Evolutionary conservation across 2,888 invertebrate genomes (phyloP), one percentile per base, ranked within the genome.

Genomic region (Thymelicus acteon): DNA sequence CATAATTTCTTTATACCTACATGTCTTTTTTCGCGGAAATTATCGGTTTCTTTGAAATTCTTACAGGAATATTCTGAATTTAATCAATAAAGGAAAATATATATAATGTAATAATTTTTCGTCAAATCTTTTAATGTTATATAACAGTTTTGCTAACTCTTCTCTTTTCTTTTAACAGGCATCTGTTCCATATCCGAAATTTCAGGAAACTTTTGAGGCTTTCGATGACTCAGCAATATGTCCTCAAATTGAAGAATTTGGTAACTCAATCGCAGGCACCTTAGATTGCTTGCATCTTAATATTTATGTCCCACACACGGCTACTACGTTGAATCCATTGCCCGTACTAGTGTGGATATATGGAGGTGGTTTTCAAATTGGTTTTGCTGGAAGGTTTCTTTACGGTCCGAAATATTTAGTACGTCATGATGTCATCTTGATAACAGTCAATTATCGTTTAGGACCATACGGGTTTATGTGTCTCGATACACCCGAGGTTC

Each of bases 261-360:
- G 88, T 83, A 76, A 67, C 5, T 48, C 65, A 13, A 54, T 64
- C 8, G 49, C 64, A 82, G 80, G 94, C 82, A 47, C 84, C 31
- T 86, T 92, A 70, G 93, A 95, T 76, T 96, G 96, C 73, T 87
- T 96, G 0, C 95, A 94, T 73, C 76, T 96, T 4, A 96, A 95
- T 79, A 92, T 95, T 0, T 96, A 95, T 78, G 94, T 95, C 2
- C 95, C 95, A 1, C 75, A 79, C 2, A 73, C 61, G 3, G 76
- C 77, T 10, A 75, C 68, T 0, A 58, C 74, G 0, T 74, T 63
- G 6, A 72, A 80, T 24, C 73, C 62, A 5, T 67, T 85, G 0
- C 86, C 90, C 31, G 80, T 90, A 2, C 76, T 89, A 8, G 86
- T 90, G 2, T 90, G 86, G 85, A 86, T 90, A 69, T 79, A 87